These are phyloP conservation scores for Fregetta grallaria DNA, from an alignment of 2,113 vertebrate species.

Conservation along the genomic window DNA sequence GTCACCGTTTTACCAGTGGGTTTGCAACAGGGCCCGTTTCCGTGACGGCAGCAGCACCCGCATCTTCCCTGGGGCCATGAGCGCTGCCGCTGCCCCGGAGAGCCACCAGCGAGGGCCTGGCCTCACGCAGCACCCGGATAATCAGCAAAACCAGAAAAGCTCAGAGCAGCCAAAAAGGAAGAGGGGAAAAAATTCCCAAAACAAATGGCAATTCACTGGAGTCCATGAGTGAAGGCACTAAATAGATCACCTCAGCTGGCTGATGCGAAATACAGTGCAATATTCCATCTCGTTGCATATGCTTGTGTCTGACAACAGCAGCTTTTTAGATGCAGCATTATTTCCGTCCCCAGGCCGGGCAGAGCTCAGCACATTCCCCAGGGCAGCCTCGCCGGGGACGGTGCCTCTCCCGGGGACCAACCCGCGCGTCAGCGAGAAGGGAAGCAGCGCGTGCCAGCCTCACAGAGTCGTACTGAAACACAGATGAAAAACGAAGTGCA, in stretches of 20 bases:
- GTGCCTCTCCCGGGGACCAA: neutral
- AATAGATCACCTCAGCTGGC: neutral
- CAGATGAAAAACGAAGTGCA: neutral
- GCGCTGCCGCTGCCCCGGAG: neutral
- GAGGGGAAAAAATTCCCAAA: neutral
- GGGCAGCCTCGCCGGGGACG: neutral
- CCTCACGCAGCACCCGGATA: neutral
- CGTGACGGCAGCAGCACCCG: neutral
- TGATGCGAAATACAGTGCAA: neutral
- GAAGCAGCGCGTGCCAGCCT: neutral
- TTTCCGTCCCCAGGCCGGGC: fast-evolving
- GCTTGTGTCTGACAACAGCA: neutral
- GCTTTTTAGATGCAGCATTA: neutral
- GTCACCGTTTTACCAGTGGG: no score
- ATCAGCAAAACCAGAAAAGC: neutral
- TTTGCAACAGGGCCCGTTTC: neutral
- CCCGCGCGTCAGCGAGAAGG: neutral
- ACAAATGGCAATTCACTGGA: neutral
- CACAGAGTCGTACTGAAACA: neutral
- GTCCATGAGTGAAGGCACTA: neutral
- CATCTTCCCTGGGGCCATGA: fast-evolving
- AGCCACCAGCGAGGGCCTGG: neutral
- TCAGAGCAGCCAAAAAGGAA: neutral
- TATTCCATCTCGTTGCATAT: fast-evolving
- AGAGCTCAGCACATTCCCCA: neutral